phyloP scores from a whole-genome alignment of 2,797 vertebrate genomes.

The Acomys russatus region DNA sequence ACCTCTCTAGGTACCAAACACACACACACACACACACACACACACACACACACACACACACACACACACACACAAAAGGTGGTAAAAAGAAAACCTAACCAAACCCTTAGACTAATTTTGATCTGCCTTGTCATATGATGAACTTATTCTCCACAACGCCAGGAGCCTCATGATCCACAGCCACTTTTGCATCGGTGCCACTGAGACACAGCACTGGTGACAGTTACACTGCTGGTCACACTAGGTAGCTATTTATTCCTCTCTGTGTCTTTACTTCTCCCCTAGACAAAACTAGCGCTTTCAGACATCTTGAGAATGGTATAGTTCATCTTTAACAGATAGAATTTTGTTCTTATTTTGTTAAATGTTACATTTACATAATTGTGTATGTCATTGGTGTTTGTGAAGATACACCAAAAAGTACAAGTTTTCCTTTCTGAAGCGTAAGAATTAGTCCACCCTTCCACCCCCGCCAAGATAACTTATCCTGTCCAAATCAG shows the following conservation, averaged over 20 bases:
- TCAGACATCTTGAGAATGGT: constrained; percentile 81
- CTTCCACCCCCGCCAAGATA: not conserved
- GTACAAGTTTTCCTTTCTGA: constrained; percentile 68
- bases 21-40: not conserved
- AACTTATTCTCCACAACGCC: constrained; percentile 15
- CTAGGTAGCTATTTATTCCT: constrained; percentile 60
- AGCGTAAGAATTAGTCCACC: constrained; percentile 39
- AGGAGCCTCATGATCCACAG: not conserved
- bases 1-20: constrained; percentile 8
- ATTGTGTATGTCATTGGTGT: constrained; percentile 84
- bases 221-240: not conserved
- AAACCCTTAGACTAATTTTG: constrained; percentile 51
- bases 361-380: constrained; percentile 86
- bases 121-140: not conserved
- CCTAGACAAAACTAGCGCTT: constrained; percentile 78
- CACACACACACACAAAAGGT: no score
- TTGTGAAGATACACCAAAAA: constrained; percentile 76
- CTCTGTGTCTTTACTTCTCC: constrained; percentile 51
- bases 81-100: not conserved
- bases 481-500: constrained; percentile 13
- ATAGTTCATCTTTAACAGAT: constrained; percentile 82
- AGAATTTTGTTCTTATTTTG: constrained; percentile 84
- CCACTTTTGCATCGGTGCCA: not conserved
- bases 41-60: no score
- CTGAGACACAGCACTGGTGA: not conserved